Evolutionary conservation across 2,888 invertebrate species (phyloP), one percentile per base, ranked within the genome.

Genomic region (Mallateleia sp.): DNA sequence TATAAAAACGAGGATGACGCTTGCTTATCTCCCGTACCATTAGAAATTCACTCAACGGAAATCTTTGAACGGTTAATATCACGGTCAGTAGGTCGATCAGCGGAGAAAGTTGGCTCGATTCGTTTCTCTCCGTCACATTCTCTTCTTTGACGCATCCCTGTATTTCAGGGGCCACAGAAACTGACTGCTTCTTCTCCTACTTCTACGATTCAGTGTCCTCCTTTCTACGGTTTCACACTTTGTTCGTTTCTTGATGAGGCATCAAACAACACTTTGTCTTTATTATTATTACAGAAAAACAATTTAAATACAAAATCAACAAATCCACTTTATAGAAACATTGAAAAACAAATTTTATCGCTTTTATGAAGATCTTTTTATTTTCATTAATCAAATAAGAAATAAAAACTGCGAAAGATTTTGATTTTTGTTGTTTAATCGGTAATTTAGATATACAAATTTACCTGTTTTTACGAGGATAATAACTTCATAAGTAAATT

Each of bases 51-150:
- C 71, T 74, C 60, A 77, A 91, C 91, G 92, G 93, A 93, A 92
- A 93, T 93, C 91, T 93, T 92, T 84, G 89, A 91, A 90, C 91
- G 89, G 91, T 92, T 93, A 91, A 93, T 93, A 94, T 94, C 91
- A 93, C 93, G 94, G 94, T 94, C 92, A 94, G 93, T 94, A 82
- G 94, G 92, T 92, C 94, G 91, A 93, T 93, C 93, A 93, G 90
- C 93, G 92, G 94, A 94, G 94, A 94, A 94, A 94, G 94, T 94
- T 94, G 92, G 60, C 78, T 81, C 80, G 52, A 85, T 82, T 75
- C 81, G 81, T 80, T 85, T 83, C 79, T 85, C 78, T 77, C 74
- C 78, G 54, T 81, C 82, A 67, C 86, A 60, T 71, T 87, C 87
- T 81, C 74, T 28, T 82, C 78, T 67, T 47, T 60, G 22, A 79